Base-by-base conservation (phyloP, 1,140 invertebrate genomes). In the Linepithema humile region DNA sequence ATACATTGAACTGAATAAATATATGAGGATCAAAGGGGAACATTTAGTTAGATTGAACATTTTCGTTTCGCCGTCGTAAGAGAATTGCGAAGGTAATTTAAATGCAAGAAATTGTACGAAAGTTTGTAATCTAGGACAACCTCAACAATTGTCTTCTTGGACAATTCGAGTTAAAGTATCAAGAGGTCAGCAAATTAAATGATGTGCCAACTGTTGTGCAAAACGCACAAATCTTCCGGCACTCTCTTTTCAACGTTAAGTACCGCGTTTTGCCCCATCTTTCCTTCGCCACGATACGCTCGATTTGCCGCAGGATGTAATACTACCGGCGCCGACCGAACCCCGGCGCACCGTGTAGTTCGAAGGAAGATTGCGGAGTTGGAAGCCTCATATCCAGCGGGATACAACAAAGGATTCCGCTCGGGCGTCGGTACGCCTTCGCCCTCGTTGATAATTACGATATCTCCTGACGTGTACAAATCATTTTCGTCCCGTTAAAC, bases 391-490 rank as follows among this genome's bases (percentile, higher is more conserved):
- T 80, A 55, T 70, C 75, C 26, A 55, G 48, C 26, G 64, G 35
- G 64, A 55, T 55, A 55, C 48, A 80, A 80, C 75, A 80, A 80
- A 80, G 75, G 75, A 35, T 20, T 29, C 50, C 23, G 62, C 9
- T 17, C 38, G 73, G 64, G 67, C 29, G 48, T 35, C 12, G 20
- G 10, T 77, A 80, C 35, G 64, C 64, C 35, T 53, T 69, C 64
- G 48, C 64, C 38, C 20, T 70, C 50, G 75, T 80, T 80, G 64
- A 80, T 80, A 70, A 80, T 80, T 80, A 80, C 64, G 75, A 80
- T 80, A 80, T 80, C 48, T 70, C 50, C 35, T 70, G 64, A 80
- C 75, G 50, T 69, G 75, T 80, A 80, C 75, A 80, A 80, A 80
- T 80, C 75, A 80, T 80, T 77, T 70, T 35, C 64, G 48, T 67